phyloP scores from a whole-genome alignment of 2,888 invertebrate species.

The Andrena fulva region DNA sequence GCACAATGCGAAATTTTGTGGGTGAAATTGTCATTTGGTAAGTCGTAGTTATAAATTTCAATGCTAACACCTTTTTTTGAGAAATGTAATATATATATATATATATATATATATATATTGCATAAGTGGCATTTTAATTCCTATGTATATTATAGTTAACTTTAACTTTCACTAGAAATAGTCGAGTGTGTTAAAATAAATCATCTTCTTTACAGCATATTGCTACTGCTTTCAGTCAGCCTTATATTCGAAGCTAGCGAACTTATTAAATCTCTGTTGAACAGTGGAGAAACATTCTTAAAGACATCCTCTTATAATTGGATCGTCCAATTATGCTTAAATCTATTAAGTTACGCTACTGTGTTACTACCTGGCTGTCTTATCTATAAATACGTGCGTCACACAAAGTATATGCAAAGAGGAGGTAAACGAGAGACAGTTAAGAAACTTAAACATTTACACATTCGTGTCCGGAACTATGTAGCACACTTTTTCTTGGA shows the following conservation, averaged over 20 bases:
- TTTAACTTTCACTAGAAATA: not conserved
- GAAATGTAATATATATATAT: not conserved
- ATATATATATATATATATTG: not conserved
- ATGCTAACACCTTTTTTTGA: not conserved
- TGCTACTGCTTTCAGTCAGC: conserved; percentile 84
- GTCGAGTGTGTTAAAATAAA: not conserved
- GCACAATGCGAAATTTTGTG: conserved; percentile 82
- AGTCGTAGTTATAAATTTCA: conserved; percentile 44
- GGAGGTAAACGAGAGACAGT: conserved; percentile 86
- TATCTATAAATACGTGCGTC: conserved; percentile 92
- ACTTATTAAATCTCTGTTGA: conserved; percentile 81
- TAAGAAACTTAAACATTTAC: not conserved
- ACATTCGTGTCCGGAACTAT: conserved; percentile 43
- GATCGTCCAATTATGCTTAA: conserved; percentile 91
- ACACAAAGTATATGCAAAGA: conserved; percentile 92
- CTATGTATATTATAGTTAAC: not conserved
- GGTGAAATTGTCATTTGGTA: conserved; percentile 83
- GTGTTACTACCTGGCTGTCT: conserved; percentile 94
- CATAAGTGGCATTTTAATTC: too few relatives aligned
- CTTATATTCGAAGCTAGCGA: conserved; percentile 85
- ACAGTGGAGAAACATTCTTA: conserved; percentile 75
- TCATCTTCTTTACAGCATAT: conserved; percentile 77
- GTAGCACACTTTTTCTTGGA: conserved; percentile 2
- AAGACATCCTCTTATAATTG: conserved; percentile 87
- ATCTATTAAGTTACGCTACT: conserved; percentile 95